phyloP scores from a whole-genome alignment of 2,888 invertebrate species.

The Heliconius erato region DNA sequence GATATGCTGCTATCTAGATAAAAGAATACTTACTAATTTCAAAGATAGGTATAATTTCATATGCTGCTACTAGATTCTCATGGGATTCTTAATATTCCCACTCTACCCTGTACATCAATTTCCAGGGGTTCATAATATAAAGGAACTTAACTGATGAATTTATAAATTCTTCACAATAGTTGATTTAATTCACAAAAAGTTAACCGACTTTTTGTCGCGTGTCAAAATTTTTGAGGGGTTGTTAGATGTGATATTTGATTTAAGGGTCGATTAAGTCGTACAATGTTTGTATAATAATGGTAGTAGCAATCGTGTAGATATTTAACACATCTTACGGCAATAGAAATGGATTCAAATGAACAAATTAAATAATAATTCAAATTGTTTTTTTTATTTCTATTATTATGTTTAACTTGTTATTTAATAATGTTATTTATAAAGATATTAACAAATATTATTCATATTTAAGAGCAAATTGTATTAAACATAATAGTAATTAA shows the following conservation, averaged over 20 bases:
- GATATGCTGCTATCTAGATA: too few relatives aligned
- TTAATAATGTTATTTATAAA: too few relatives aligned
- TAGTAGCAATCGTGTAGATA: not conserved
- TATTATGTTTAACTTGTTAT: not conserved
- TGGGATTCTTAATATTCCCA: constrained; percentile 29
- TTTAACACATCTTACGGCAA: not conserved
- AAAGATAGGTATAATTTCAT: too few relatives aligned
- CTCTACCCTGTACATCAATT: constrained; percentile 30
- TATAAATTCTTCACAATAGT: constrained; percentile 9
- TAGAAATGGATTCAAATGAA: not conserved
- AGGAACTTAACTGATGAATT: not conserved
- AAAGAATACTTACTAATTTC: too few relatives aligned
- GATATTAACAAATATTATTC: too few relatives aligned
- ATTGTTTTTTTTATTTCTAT: not conserved
- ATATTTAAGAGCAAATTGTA: too few relatives aligned
- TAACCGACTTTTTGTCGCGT: constrained; percentile 23
- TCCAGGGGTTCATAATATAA: not conserved
- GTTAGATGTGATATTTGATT: not conserved
- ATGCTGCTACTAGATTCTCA: not conserved
- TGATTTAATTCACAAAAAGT: not conserved
- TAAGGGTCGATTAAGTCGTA: not conserved
- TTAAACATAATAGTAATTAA: too few relatives aligned
- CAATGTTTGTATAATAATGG: not conserved
- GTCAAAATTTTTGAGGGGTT: constrained; percentile 4
- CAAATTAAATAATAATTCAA: too few relatives aligned